Percentiles rank a stretch among this genome's conserved stretches.
phyloP scores from a whole-genome alignment of 1,140 invertebrate genomes.

The Cydia fagiglandana region DNA sequence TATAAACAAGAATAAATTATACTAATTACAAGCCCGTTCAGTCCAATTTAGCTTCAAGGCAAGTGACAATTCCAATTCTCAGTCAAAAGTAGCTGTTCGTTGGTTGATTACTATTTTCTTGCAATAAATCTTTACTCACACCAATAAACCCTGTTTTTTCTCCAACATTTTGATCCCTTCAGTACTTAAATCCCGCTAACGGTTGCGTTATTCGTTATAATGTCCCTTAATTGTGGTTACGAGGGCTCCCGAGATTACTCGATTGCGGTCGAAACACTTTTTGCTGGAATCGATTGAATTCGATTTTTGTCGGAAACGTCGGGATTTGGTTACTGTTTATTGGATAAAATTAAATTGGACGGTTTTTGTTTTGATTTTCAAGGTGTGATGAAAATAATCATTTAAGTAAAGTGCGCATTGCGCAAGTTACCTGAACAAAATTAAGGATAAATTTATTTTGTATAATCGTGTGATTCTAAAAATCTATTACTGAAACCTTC shows the following conservation, averaged over 20 bases:
- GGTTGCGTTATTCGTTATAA: constrained; percentile 13
- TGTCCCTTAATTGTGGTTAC: constrained; percentile 30
- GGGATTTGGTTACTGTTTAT: constrained; percentile 43
- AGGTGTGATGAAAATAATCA: background rate
- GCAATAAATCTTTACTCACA: background rate
- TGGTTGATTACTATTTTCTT: background rate
- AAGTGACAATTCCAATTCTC: background rate
- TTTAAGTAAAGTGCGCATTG: no score
- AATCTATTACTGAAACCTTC: no score
- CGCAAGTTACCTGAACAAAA: no score
- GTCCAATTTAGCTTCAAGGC: background rate
- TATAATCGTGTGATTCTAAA: no score
- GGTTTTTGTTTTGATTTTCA: background rate
- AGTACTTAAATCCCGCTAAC: background rate
- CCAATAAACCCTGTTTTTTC: background rate
- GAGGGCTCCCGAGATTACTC: constrained; percentile 35
- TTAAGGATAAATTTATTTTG: no score
- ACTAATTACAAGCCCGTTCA: background rate
- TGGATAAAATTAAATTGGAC: constrained; percentile 24
- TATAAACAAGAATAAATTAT: no score
- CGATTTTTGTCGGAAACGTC: constrained; percentile 45
- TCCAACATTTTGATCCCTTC: constrained; percentile 7
- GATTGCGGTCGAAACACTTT: constrained; percentile 45
- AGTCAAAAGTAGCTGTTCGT: background rate
- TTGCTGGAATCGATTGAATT: constrained; percentile 53